Percentiles rank a stretch among this genome's conserved stretches.
These are phyloP conservation scores for Diachasmimorpha longicaudata DNA, from an alignment of 1,140 invertebrate genomes.

Conservation along the genomic window DNA sequence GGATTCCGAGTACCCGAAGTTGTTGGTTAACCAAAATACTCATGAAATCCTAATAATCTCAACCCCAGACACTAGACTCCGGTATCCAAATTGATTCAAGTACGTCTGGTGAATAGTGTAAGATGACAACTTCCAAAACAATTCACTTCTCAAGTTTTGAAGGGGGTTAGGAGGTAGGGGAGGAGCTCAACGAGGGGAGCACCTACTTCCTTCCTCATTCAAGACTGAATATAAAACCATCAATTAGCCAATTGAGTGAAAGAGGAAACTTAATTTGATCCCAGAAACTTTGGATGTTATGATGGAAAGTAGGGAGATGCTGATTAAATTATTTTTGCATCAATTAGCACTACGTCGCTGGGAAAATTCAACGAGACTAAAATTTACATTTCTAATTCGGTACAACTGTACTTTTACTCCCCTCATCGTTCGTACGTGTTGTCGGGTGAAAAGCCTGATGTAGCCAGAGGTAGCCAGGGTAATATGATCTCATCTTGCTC, in stretches of 20 bases:
- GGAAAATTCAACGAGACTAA: background rate
- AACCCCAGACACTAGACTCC: background rate
- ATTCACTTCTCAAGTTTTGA: background rate
- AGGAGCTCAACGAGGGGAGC: background rate
- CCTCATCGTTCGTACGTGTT: background rate
- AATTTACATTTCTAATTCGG: background rate
- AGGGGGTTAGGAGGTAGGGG: too few relatives aligned
- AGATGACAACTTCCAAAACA: background rate
- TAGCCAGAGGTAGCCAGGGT: background rate
- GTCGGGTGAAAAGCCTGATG: background rate
- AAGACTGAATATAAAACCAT: background rate
- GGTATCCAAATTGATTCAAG: background rate
- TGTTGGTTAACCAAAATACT: conserved; percentile 7
- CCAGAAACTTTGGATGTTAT: background rate
- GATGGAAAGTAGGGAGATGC: background rate
- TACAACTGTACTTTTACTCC: background rate
- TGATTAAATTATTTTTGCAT: background rate
- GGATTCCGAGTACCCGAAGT: background rate
- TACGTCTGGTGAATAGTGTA: background rate
- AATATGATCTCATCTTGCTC: background rate
- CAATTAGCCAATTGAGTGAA: background rate
- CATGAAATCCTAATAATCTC: conserved; percentile 6
- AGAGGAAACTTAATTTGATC: background rate
- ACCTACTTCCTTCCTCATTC: background rate
- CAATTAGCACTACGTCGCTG: background rate